These are phyloP conservation scores for Amphimallon solstitiale DNA, from an alignment of 2,888 invertebrate genomes.

Conservation along the genomic window DNA sequence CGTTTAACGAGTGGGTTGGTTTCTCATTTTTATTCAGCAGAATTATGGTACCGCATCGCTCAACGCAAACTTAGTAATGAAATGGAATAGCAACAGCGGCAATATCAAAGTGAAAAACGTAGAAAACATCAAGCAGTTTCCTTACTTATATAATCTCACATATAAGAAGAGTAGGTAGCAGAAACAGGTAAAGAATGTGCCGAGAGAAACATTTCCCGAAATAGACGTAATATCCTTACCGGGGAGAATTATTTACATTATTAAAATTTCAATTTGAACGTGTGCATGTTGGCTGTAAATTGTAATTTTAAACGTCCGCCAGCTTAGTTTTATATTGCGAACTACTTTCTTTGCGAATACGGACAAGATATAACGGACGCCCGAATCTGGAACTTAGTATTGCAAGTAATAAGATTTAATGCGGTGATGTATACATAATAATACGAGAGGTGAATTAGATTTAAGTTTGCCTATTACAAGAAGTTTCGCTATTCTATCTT, in stretches of 20 bases:
- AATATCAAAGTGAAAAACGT: slow-evolving; percentile 10
- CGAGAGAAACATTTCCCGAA: slow-evolving; percentile 52
- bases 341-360: slow-evolving; percentile 35
- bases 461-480: not conserved
- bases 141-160: not conserved
- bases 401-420: slow-evolving; percentile 35
- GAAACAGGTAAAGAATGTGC: slow-evolving; percentile 49
- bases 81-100: slow-evolving; percentile 12
- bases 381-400: slow-evolving; percentile 2
- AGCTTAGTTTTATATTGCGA: slow-evolving; percentile 42
- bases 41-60: slow-evolving; percentile 23
- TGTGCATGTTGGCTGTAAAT: slow-evolving; percentile 44
- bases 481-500: not conserved
- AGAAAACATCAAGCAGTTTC: slow-evolving; percentile 14
- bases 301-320: slow-evolving; percentile 47
- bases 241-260: slow-evolving; percentile 58
- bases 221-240: slow-evolving; percentile 54
- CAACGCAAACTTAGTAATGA: slow-evolving; percentile 10
- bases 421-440: slow-evolving; percentile 34
- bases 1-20: not conserved
- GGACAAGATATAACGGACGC: not conserved
- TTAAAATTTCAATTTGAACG: slow-evolving; percentile 59
- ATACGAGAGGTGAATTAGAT: slow-evolving; percentile 26
- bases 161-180: slow-evolving; percentile 6
- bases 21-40: slow-evolving; percentile 6